Conservation (phyloP, 2,888 invertebrate genomes). For the Polyommatus iphigenia region DNA sequence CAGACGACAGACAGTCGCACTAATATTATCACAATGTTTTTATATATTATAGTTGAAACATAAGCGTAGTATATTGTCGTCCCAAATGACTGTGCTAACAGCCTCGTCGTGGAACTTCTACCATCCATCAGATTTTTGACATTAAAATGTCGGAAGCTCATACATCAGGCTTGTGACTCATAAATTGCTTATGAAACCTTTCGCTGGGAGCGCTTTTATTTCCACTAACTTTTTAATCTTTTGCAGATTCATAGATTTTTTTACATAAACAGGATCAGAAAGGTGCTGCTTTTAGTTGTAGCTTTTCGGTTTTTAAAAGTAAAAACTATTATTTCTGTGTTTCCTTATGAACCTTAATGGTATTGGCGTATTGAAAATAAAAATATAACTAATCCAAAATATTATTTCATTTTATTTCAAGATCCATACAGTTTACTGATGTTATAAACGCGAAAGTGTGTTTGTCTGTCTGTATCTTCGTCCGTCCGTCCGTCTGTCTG, state of each 20-base stretch:
- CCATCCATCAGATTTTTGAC: slow-evolving; percentile 26
- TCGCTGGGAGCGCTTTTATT: not conserved
- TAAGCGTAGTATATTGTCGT: not conserved
- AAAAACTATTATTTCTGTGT: too few species aligned
- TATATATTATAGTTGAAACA: not conserved
- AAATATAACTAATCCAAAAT: too few species aligned
- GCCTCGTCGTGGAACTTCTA: not conserved
- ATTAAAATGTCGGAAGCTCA: slow-evolving; percentile 29
- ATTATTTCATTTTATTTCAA: too few species aligned
- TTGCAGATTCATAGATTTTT: not conserved
- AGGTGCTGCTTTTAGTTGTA: too few species aligned
- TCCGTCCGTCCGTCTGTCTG: too few species aligned
- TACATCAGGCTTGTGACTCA: slow-evolving; percentile 22
- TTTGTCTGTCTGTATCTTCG: too few species aligned
- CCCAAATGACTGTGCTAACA: not conserved
- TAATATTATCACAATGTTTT: too few species aligned
- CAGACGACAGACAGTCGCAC: not conserved
- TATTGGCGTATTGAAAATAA: too few species aligned
- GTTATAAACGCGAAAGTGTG: too few species aligned
- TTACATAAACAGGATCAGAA: not conserved
- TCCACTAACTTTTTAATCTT: not conserved
- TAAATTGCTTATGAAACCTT: slow-evolving; percentile 5
- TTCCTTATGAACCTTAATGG: too few species aligned
- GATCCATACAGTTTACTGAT: too few species aligned
- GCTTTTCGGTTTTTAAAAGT: too few species aligned